Conservation (phyloP, 2,888 invertebrate species). For the Rhabditophanes sp. region DNA sequence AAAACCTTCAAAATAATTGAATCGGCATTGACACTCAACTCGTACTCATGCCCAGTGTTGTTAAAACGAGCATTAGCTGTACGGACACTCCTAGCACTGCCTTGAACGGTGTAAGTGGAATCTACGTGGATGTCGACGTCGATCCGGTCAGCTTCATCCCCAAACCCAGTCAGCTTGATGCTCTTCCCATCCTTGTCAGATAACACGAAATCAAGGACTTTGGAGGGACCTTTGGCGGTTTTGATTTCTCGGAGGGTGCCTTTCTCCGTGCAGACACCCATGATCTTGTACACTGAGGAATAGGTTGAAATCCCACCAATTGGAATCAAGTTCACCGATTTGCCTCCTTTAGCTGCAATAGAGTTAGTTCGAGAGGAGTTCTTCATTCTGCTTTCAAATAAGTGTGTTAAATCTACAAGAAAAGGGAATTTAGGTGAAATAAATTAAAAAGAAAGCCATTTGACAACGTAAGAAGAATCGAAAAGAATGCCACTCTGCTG, state of each 20-base stretch:
- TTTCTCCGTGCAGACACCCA: slow-evolving; percentile 6
- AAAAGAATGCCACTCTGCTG: too few species aligned
- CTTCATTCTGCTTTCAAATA: too few species aligned
- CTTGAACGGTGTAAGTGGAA: slow-evolving; percentile 57
- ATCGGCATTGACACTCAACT: slow-evolving; percentile 70
- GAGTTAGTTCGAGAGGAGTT: too few species aligned
- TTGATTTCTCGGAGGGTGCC: slow-evolving; percentile 9
- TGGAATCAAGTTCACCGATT: slow-evolving; percentile 15
- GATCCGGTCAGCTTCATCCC: slow-evolving; percentile 23
- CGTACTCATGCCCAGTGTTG: slow-evolving; percentile 76
- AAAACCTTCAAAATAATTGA: slow-evolving; percentile 46
- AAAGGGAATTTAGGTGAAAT: too few species aligned
- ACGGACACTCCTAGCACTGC: slow-evolving; percentile 57
- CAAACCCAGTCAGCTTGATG: slow-evolving; percentile 21
- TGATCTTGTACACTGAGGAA: neutral
- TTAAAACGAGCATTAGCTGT: slow-evolving; percentile 78
- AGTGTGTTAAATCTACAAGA: too few species aligned
- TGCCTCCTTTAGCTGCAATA: too few species aligned
- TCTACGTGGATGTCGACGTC: slow-evolving; percentile 10
- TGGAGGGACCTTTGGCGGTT: slow-evolving; percentile 8
- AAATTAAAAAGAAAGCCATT: too few species aligned
- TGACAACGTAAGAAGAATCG: too few species aligned
- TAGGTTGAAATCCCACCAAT: neutral
- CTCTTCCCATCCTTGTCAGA: slow-evolving; percentile 20
- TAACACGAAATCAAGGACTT: slow-evolving; percentile 31